Percentiles rank a stretch among this genome's conserved stretches.
phyloP scores from a whole-genome alignment of 2,888 invertebrate genomes.

The Athalia circularis region DNA sequence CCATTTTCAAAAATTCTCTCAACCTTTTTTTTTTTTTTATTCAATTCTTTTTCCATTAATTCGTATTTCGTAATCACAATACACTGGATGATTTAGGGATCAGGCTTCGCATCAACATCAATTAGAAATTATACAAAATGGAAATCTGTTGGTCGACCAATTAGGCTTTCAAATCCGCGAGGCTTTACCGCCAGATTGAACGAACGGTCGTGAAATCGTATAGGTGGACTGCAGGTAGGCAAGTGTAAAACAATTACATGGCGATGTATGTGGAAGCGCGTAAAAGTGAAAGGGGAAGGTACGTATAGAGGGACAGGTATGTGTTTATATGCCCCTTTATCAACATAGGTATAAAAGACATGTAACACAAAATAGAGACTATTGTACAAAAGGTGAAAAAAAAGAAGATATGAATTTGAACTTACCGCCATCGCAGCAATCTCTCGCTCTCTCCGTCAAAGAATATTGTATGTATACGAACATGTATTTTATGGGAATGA shows the following conservation, averaged over 20 bases:
- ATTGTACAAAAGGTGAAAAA: conserved; percentile 14
- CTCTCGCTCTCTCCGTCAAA: background rate
- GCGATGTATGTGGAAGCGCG: background rate
- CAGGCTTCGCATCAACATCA: background rate
- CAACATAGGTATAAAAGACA: conserved; percentile 1
- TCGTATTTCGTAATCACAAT: background rate
- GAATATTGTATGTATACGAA: conserved; percentile 12
- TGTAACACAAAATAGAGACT: background rate
- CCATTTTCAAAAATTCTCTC: no score
- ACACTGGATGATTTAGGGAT: conserved; percentile 37
- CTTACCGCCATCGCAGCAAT: conserved; percentile 32
- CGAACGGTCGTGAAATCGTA: background rate
- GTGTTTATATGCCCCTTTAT: background rate
- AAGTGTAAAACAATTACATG: background rate
- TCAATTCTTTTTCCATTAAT: background rate
- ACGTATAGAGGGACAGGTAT: background rate
- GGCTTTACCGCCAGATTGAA: background rate
- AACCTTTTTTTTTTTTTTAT: background rate
- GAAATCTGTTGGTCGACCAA: background rate
- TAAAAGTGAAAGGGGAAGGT: background rate
- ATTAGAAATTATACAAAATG: background rate
- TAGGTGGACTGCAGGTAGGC: background rate
- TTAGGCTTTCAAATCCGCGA: background rate
- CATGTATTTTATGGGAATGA: background rate
- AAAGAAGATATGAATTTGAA: conserved; percentile 14